Evolutionary conservation across 92 coral and sea anemone species (phyloP).

Genomic region (Palythoa heliodiscus): DNA sequence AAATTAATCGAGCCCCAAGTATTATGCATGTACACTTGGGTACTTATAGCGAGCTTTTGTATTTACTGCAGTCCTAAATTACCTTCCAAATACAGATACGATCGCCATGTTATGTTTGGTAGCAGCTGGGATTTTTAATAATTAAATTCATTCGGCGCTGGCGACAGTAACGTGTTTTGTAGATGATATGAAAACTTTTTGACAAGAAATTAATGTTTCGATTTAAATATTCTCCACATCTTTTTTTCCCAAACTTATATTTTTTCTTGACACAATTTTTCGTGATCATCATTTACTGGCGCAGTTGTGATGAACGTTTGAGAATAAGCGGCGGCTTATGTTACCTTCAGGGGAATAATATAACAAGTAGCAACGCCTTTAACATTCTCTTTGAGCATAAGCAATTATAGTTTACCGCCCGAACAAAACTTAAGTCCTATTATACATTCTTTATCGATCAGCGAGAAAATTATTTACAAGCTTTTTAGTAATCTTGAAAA

Average conservation of each 20-base stretch:
- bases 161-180: slow-evolving; percentile 17
- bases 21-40: too few relatives aligned
- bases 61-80: too few relatives aligned
- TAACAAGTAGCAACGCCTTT: background rate
- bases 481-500: background rate
- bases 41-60: too few relatives aligned
- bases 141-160: slow-evolving; percentile 4
- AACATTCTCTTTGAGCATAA: background rate
- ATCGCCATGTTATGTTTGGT: background rate
- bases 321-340: background rate
- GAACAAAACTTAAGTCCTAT: background rate
- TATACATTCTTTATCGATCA: background rate
- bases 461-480: background rate
- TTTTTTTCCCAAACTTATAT: slow-evolving; percentile 17
- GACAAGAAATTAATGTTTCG: slow-evolving; percentile 16
- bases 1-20: too few relatives aligned
- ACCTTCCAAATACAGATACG: background rate
- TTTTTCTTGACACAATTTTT: background rate
- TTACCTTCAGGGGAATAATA: background rate
- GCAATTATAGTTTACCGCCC: background rate
- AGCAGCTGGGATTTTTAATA: background rate
- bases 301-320: background rate
- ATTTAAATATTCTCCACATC: background rate
- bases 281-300: background rate
- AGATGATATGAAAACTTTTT: slow-evolving; percentile 11